Evolutionary conservation across 2,888 invertebrate species (phyloP).

Genomic region (Mythimna albipuncta): DNA sequence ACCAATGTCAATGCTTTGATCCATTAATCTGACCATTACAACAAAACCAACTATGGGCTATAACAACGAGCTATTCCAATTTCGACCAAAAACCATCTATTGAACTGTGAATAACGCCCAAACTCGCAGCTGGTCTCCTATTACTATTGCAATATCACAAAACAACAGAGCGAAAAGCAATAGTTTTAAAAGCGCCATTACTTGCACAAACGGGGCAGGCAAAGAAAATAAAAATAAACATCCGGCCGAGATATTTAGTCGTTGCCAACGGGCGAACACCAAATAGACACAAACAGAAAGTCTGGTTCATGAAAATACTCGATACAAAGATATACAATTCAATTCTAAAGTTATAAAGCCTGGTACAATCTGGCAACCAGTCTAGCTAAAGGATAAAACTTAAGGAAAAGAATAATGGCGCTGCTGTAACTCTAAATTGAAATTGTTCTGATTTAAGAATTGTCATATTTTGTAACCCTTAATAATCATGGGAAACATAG

Average conservation of each 20-base stretch:
- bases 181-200: conserved; percentile 63
- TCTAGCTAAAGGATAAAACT: background rate
- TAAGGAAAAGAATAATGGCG: background rate
- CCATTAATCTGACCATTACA: background rate
- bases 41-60: too few species aligned
- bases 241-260: conserved; percentile 57
- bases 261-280: conserved; percentile 37
- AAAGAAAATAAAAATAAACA: conserved; percentile 63
- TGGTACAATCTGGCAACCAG: background rate
- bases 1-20: background rate
- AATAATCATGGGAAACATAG: background rate
- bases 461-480: background rate
- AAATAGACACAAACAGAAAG: conserved; percentile 24
- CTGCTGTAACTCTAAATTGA: too few species aligned
- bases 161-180: conserved; percentile 57
- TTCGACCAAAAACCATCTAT: background rate
- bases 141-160: conserved; percentile 46
- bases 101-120: conserved; percentile 13
- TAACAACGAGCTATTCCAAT: background rate
- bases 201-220: conserved; percentile 59
- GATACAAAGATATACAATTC: background rate
- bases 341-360: background rate
- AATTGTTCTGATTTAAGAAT: background rate
- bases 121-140: conserved; percentile 49
- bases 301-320: conserved; percentile 10